phyloP scores from a whole-genome alignment of 1,140 invertebrate genomes.

The Drosophila melanica region DNA sequence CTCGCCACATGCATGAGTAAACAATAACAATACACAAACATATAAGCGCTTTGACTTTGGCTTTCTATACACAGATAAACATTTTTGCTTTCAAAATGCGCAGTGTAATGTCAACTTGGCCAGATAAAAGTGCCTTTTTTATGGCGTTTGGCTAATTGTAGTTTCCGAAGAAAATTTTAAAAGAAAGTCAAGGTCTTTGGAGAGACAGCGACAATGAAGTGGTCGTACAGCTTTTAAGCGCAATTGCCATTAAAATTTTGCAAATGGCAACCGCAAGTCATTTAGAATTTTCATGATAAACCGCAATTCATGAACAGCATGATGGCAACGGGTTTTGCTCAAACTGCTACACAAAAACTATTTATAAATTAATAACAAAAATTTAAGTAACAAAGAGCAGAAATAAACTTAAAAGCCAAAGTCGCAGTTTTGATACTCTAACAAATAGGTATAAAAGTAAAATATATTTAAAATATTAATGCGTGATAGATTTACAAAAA shows the following conservation, averaged over 20 bases:
- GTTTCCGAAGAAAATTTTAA: constrained; percentile 56
- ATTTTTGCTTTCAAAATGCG: constrained; percentile 68
- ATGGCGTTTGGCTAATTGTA: constrained; percentile 58
- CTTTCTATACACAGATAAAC: constrained; percentile 67
- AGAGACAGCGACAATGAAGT: constrained; percentile 56
- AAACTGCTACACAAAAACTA: constrained; percentile 57
- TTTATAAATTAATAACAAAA: constrained; percentile 69
- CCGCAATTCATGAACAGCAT: constrained; percentile 52
- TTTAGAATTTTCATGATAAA: constrained; percentile 77
- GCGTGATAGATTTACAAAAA: too few species aligned
- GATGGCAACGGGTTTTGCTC: constrained; percentile 39
- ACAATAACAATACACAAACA: constrained; percentile 56
- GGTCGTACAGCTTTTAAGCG: constrained; percentile 36
- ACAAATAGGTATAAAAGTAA: not conserved
- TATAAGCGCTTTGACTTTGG: constrained; percentile 43
- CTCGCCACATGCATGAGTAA: constrained; percentile 52
- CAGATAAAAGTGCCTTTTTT: constrained; percentile 50
- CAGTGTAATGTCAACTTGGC: constrained; percentile 58
- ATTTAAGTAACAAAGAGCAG: constrained; percentile 40
- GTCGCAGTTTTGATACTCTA: constrained; percentile 33
- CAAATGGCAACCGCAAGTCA: constrained; percentile 64
- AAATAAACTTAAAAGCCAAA: constrained; percentile 12
- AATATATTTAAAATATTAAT: not conserved
- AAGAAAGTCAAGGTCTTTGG: constrained; percentile 78
- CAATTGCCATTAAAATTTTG: constrained; percentile 58